Conservation (phyloP, 2,888 invertebrate species). For the Liopterus haemorrhoidalis region DNA sequence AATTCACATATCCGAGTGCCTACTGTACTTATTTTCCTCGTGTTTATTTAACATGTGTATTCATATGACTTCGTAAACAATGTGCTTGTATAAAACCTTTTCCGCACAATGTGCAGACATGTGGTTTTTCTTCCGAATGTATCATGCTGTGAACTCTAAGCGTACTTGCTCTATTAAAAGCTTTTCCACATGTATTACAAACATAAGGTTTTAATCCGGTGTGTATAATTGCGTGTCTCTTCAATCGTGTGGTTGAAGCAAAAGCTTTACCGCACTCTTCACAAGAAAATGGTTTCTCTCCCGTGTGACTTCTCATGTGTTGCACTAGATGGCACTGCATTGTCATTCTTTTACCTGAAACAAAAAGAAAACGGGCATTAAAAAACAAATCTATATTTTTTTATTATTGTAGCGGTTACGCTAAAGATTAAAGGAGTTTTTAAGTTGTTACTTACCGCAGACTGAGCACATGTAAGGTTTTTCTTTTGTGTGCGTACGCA, state of each 20-base stretch:
- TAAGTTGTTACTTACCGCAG: no score
- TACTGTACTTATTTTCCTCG: background rate
- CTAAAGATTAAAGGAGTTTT: no score
- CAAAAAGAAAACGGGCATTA: no score
- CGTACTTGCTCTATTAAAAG: constrained; percentile 36
- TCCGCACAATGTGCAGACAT: constrained; percentile 36
- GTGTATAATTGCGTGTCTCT: constrained; percentile 37
- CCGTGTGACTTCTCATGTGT: constrained; percentile 38
- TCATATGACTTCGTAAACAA: constrained; percentile 34
- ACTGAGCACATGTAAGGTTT: constrained; percentile 41
- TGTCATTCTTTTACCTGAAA: constrained; percentile 41
- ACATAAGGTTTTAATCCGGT: constrained; percentile 36
- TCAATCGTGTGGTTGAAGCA: constrained; percentile 35
- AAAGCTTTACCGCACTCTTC: constrained; percentile 35
- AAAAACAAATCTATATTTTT: no score
- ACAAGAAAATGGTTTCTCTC: constrained; percentile 35
- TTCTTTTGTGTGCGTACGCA: constrained; percentile 42
- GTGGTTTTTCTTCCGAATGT: constrained; percentile 37
- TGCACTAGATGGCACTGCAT: constrained; percentile 41
- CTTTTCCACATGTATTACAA: constrained; percentile 37
- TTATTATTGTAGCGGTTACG: no score
- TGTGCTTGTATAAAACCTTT: constrained; percentile 38
- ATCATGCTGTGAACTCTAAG: constrained; percentile 37
- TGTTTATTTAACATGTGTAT: constrained; percentile 25
- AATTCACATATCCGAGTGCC: no score